These are phyloP conservation scores for Urophycis tenuis DNA, from an alignment of 2,797 vertebrate species.

Conservation along the genomic window DNA sequence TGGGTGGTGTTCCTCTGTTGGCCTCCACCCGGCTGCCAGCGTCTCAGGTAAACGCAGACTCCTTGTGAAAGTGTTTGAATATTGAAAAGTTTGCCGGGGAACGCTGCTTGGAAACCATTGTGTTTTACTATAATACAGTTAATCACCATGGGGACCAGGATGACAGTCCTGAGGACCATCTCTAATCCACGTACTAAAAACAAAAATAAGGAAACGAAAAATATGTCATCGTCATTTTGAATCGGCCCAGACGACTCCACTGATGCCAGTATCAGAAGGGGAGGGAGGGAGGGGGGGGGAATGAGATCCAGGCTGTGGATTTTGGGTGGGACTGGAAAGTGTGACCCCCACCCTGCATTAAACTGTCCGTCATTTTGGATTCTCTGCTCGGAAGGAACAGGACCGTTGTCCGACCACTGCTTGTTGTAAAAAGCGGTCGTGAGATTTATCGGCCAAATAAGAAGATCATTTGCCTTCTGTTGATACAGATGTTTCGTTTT, in stretches of 20 bases:
- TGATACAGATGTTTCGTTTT: slow-evolving; percentile 81
- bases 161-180: background rate
- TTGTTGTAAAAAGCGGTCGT: slow-evolving; percentile 26
- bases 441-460: slow-evolving; percentile 17
- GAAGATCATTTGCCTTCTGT: slow-evolving; percentile 51
- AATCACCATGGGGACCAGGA: background rate
- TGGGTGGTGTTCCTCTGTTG: too few species aligned
- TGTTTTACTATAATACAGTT: background rate
- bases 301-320: slow-evolving; percentile 30
- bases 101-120: background rate
- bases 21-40: background rate
- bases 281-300: slow-evolving; percentile 9
- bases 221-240: background rate
- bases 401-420: slow-evolving; percentile 29
- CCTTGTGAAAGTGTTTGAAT: background rate
- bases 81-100: too few species aligned
- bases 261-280: slow-evolving; percentile 27
- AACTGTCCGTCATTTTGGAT: slow-evolving; percentile 25
- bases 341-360: slow-evolving; percentile 29
- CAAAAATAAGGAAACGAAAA: background rate
- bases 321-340: slow-evolving; percentile 42
- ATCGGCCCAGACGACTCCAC: slow-evolving; percentile 25
- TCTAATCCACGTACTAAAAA: background rate
- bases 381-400: slow-evolving; percentile 28
- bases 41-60: background rate